Percentiles rank a stretch among this genome's conserved stretches.
Evolutionary conservation across 30 jellyfish, hydroid and myxozoan genomes (phyloP).

Genomic region (Chrysaora quinquecirrha): DNA sequence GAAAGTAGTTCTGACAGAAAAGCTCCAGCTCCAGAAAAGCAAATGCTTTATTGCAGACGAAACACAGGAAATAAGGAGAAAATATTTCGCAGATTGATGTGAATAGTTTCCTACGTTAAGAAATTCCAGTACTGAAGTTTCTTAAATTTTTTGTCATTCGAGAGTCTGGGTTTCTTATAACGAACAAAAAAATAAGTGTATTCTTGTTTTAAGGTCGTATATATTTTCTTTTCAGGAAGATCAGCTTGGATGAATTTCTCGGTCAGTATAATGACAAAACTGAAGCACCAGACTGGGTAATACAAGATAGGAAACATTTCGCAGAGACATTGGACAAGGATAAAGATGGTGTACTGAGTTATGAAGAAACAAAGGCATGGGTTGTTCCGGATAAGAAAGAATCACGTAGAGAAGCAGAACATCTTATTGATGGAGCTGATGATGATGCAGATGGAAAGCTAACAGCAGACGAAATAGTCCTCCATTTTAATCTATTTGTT

Average conservation of each 20-base stretch:
- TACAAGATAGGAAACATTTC: slow-evolving; percentile 91
- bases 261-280: slow-evolving; percentile 91
- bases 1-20: too few species aligned
- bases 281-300: slow-evolving; percentile 94
- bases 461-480: slow-evolving; percentile 74
- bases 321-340: slow-evolving; percentile 75
- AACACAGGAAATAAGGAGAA: too few species aligned
- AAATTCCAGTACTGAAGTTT: too few species aligned
- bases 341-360: slow-evolving; percentile 69
- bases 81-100: too few species aligned
- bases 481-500: slow-evolving; percentile 84
- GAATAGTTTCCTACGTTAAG: too few species aligned
- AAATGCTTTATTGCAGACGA: too few species aligned
- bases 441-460: slow-evolving; percentile 84
- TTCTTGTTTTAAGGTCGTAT: too few species aligned
- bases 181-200: too few species aligned
- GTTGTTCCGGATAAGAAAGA: slow-evolving; percentile 81
- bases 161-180: too few species aligned
- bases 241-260: slow-evolving; percentile 81
- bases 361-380: slow-evolving; percentile 83
- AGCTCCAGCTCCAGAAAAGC: too few species aligned
- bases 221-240: slow-evolving; percentile 41
- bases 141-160: too few species aligned
- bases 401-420: slow-evolving; percentile 78
- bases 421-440: slow-evolving; percentile 86